Conservation (phyloP, 2,113 vertebrate genomes). For the Tragelaphus buxtoni region DNA sequence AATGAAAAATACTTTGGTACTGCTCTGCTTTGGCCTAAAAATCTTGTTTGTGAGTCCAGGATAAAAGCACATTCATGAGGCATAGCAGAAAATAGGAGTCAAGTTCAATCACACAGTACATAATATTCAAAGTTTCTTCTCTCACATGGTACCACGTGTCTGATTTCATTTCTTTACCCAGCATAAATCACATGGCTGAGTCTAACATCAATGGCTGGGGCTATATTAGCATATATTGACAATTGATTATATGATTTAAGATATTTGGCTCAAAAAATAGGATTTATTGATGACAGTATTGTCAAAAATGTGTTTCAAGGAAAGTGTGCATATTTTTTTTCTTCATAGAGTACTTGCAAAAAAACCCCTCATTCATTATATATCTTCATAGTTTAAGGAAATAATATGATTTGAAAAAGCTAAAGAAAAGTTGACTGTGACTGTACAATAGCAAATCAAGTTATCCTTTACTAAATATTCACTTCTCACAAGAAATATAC, state of each 20-base stretch:
- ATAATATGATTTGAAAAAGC: background rate
- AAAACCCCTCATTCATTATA: background rate
- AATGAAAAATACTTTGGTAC: background rate
- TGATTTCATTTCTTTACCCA: background rate
- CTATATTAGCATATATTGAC: background rate
- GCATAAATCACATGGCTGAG: background rate
- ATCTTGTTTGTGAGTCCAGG: background rate
- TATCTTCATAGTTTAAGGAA: background rate
- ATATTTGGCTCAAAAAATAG: background rate
- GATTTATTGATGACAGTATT: background rate
- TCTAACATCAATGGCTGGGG: background rate
- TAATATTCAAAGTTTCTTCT: background rate
- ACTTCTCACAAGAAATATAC: background rate
- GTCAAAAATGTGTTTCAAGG: background rate
- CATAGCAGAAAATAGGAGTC: background rate
- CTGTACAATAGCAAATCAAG: background rate
- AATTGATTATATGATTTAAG: background rate
- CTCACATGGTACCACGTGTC: rapidly evolving
- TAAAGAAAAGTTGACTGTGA: background rate
- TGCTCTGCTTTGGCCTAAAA: background rate
- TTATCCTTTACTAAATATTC: background rate
- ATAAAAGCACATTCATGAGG: background rate
- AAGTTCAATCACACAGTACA: background rate
- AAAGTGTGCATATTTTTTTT: background rate
- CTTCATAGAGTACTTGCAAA: background rate